Percentiles rank a stretch among this genome's conserved stretches.
phyloP scores from a whole-genome alignment of 2,113 vertebrate genomes.

The Lophotis ruficrista region DNA sequence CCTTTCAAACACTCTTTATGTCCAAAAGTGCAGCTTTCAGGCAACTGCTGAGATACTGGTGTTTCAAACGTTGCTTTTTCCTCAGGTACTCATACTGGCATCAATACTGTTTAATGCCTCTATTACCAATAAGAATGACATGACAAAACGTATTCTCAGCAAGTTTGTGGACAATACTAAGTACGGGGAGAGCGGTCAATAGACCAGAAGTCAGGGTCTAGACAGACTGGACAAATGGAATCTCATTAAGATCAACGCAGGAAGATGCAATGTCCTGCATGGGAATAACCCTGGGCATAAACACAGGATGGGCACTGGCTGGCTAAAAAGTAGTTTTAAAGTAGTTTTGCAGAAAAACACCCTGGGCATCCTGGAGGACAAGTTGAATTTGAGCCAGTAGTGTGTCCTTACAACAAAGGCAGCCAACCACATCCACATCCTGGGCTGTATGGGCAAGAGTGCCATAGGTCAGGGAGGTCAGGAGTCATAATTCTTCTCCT shows the following conservation, averaged over 20 bases:
- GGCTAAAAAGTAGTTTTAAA: neutral
- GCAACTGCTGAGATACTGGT: neutral
- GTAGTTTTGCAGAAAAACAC: no score
- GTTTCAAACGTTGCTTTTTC: neutral
- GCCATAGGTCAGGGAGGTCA: no score
- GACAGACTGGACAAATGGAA: neutral
- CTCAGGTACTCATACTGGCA: neutral
- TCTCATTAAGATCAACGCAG: neutral
- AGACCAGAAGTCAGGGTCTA: neutral
- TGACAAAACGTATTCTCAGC: neutral
- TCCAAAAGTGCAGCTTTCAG: neutral
- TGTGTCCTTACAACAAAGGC: neutral
- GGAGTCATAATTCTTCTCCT: neutral
- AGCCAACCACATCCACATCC: neutral
- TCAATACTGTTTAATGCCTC: neutral
- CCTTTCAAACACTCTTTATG: neutral
- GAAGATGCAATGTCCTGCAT: neutral
- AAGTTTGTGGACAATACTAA: neutral
- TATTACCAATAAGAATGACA: neutral
- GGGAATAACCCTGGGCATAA: neutral
- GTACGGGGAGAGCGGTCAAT: accelerated
- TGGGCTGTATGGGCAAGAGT: neutral
- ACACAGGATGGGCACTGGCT: neutral
- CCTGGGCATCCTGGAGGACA: neutral
- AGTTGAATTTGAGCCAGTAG: neutral